Percentiles rank a stretch among this genome's conserved stretches.
Conservation (phyloP, 37 sponge, comb jelly and placozoan species). For the Spongia lamella region DNA sequence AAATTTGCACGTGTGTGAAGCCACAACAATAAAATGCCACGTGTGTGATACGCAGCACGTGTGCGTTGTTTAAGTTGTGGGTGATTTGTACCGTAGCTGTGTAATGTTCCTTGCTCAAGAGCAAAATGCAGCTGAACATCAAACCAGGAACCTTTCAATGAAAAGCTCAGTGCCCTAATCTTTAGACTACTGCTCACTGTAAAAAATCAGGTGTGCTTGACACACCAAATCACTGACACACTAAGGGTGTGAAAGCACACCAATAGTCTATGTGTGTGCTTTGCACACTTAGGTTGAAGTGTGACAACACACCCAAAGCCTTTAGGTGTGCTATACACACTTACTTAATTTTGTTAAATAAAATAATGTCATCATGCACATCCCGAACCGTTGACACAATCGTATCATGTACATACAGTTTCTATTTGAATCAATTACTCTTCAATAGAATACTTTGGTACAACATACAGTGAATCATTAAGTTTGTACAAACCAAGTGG, state of each 20-base stretch:
- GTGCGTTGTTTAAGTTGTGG: too few relatives aligned
- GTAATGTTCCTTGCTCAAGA: too few relatives aligned
- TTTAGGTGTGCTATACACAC: constrained; percentile 10
- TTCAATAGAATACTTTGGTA: constrained; percentile 11
- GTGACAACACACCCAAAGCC: constrained; percentile 3
- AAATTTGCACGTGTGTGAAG: too few relatives aligned
- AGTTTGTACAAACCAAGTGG: constrained; percentile 22
- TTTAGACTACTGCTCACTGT: too few relatives aligned
- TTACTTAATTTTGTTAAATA: too few relatives aligned
- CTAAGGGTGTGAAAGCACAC: constrained; percentile 15
- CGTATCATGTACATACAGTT: constrained; percentile 4
- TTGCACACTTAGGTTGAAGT: constrained; percentile 1
- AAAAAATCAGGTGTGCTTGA: constrained; percentile 10
- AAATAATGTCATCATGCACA: neutral
- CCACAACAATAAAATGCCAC: too few relatives aligned
- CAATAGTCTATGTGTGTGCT: neutral
- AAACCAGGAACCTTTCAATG: too few relatives aligned
- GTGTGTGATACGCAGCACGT: too few relatives aligned
- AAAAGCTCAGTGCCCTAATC: too few relatives aligned
- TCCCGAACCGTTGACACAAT: neutral
- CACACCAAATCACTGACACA: constrained; percentile 11
- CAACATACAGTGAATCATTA: constrained; percentile 12
- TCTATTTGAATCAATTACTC: neutral
- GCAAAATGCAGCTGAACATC: too few relatives aligned
- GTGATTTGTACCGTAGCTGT: too few relatives aligned